Percentiles rank a stretch among this genome's conserved stretches.
These are phyloP conservation scores for Drusus annulatus DNA, from an alignment of 1,140 invertebrate genomes.

Conservation along the genomic window DNA sequence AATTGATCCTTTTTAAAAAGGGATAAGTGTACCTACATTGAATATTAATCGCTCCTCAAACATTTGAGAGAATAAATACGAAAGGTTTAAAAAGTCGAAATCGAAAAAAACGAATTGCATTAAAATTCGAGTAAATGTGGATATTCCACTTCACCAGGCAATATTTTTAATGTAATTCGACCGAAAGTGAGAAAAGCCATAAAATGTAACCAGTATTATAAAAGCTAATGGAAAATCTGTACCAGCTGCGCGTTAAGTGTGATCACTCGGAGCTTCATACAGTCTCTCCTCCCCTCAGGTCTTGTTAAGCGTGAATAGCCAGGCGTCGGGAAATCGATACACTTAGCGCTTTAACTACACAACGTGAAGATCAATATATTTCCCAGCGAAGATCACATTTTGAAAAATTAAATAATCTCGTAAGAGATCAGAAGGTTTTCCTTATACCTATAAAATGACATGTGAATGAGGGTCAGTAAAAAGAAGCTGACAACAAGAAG, in stretches of 20 bases:
- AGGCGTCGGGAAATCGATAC: background rate
- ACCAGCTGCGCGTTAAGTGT: slow-evolving; percentile 28
- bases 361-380: too few relatives aligned
- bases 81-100: too few relatives aligned
- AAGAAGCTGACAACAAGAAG: too few relatives aligned
- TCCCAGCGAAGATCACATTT: too few relatives aligned
- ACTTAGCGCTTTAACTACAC: background rate
- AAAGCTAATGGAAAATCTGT: slow-evolving; percentile 23
- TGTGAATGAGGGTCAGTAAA: too few relatives aligned
- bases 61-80: background rate
- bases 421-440: background rate
- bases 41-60: background rate
- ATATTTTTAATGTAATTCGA: too few relatives aligned
- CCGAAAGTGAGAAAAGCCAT: background rate
- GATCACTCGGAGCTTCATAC: background rate
- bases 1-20: background rate
- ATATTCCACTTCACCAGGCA: too few relatives aligned
- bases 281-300: background rate
- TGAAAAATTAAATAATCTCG: background rate
- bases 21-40: background rate
- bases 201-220: slow-evolving; percentile 17
- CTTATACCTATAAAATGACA: too few relatives aligned
- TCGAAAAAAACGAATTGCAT: too few relatives aligned
- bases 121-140: too few relatives aligned
- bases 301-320: background rate